These are phyloP conservation scores for Tamandua tetradactyla DNA, from an alignment of 2,797 vertebrate genomes.

Conservation along the genomic window DNA sequence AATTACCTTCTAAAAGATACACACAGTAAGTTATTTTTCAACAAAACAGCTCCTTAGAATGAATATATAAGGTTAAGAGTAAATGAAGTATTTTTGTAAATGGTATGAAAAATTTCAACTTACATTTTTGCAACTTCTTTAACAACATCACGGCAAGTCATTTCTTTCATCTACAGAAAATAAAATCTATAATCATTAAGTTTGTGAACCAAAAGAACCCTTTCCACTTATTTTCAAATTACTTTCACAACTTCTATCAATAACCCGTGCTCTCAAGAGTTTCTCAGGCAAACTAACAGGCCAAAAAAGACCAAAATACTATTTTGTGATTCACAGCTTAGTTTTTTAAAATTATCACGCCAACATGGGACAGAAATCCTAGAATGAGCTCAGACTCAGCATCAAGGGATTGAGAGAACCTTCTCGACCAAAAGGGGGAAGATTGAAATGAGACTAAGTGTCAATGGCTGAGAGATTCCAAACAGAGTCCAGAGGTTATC, in stretches of 20 bases:
- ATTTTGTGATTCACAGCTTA: slow-evolving; percentile 5
- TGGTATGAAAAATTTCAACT: slow-evolving; percentile 81
- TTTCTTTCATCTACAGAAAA: slow-evolving; percentile 94
- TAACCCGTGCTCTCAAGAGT: not conserved
- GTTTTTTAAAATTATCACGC: not conserved
- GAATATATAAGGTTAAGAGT: not conserved
- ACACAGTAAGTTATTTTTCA: not conserved
- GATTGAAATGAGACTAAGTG: too few species aligned
- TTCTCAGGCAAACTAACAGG: slow-evolving; percentile 24
- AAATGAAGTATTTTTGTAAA: slow-evolving; percentile 18
- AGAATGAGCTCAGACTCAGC: too few species aligned
- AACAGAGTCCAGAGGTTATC: too few species aligned
- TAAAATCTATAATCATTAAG: slow-evolving; percentile 2
- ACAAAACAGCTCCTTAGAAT: slow-evolving; percentile 21
- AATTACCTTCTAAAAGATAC: not conserved
- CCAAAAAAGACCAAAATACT: not conserved
- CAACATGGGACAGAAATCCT: too few species aligned
- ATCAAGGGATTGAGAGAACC: too few species aligned
- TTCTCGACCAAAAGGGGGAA: too few species aligned
- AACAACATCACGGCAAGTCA: slow-evolving; percentile 97
- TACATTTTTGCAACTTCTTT: slow-evolving; percentile 99
- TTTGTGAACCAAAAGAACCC: not conserved
- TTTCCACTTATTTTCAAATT: not conserved
- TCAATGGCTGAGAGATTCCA: too few species aligned
- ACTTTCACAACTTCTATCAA: not conserved